Base-by-base conservation (phyloP, 2,888 invertebrate genomes). In the Eugnorisma glareosa region DNA sequence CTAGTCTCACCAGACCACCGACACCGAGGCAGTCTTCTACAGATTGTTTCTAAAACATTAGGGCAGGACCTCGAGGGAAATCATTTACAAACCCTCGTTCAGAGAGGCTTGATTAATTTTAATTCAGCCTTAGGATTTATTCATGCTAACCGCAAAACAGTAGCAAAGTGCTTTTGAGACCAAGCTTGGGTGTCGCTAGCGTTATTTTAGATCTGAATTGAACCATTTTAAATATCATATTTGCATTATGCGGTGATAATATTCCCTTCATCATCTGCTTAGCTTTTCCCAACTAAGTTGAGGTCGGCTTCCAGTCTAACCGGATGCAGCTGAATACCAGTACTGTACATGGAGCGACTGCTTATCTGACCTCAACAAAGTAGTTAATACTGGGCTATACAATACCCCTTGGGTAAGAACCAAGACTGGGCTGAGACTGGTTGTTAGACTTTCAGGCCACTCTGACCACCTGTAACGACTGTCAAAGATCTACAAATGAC, bases 31-130 rank as follows among this genome's bases (percentile, higher is more conserved):
- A 43, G 7, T 45, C 69, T 28, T 28, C 21, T 8, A 40, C 31
- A 24, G 40, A 67, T 67, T 70, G 67, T 70, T 31, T 31, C 28
- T 40, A 28, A 28, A 68, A 71, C 31, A 43, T 71, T 43, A 31
- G 4, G 43, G 35, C 11, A 77, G 7, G 18, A 35, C 11, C 79
- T 77, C 77, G 18, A 28, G 79, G 77, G 79, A 77, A 77, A 77
- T 77, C 69, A 77, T 67, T 48, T 37, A 31, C 59, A 77, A 35
- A 51, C 61, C 69, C 43, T 67, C 31, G 15, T 45, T 18, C 4
- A 68, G 35, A n/a, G 48, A 28, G 31, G 13, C 45, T 64, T 71
- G 51, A 71, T 78, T 54, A 48, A 72, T 64, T 67, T 68, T 35
- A 51, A 64, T n/a, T 35, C 15, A 57, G 45, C n/a, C 37, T 80